Conservation (phyloP, 2,797 vertebrate species). For the Peromyscus eremicus region DNA sequence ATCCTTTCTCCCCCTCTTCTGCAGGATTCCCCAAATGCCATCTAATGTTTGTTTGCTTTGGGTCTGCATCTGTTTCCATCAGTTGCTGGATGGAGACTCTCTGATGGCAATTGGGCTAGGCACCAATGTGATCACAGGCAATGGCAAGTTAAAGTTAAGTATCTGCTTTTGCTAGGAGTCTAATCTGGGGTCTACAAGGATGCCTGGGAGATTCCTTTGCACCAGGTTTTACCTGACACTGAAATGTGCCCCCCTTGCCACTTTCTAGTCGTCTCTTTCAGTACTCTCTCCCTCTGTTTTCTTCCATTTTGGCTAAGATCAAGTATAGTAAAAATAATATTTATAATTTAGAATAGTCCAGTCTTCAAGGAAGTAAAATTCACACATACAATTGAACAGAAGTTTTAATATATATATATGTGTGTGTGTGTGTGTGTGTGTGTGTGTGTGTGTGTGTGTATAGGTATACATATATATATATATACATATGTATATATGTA, state of each 20-base stretch:
- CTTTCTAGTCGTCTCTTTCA: neutral
- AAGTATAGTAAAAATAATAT: neutral
- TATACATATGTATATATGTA: neutral
- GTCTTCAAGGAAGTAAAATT: neutral
- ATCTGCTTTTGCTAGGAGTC: neutral
- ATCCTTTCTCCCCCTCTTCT: neutral
- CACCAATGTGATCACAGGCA: neutral
- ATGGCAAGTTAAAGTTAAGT: neutral
- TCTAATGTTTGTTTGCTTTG: neutral
- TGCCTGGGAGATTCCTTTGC: neutral
- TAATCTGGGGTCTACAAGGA: neutral
- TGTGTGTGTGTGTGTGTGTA: neutral
- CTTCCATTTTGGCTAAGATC: neutral
- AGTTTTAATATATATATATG: neutral
- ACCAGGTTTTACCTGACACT: neutral
- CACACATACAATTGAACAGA: neutral
- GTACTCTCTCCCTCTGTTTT: neutral
- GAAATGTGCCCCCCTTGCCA: neutral
- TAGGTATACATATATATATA: neutral
- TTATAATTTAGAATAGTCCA: neutral
- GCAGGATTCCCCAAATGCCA: neutral
- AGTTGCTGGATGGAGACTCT: neutral
- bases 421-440: too few species aligned
- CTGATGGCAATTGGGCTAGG: neutral
- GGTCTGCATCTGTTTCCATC: neutral